Base-by-base conservation (phyloP, 2,113 vertebrate species). In the Tretioscincus oriximinensis region DNA sequence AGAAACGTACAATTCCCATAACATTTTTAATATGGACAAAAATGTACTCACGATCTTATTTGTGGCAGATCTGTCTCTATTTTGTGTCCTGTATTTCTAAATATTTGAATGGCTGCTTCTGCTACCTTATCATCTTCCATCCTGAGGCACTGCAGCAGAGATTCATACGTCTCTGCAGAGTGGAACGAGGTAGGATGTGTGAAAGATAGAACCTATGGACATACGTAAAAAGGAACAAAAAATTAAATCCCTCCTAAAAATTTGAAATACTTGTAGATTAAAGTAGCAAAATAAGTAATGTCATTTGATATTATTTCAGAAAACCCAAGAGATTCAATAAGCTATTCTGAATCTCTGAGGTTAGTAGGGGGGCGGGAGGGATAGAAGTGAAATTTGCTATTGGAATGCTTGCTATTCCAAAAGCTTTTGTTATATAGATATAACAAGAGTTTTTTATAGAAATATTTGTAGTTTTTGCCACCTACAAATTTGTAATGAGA, bases 121-220 rank as follows among this genome's bases (percentile, higher is more conserved):
- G 98, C 98, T 91, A 99, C 98, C 84, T 99, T 99, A 91, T 99
- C 98, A 65, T 99, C 98, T 92, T 99, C 98, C 98, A 99, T 99
- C 94, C 98, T 98, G 90, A 99, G 96, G 96, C 98, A 99, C 95
- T 99, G 98, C 82, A 99, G 96, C 75, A 99, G 96, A 89, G 98
- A 99, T 94, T 99, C 98, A 60, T 99, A 99, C 0, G 98, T 99
- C 94, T 99, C 98, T 83, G 98, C 96, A 76, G 98, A 99, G 95
- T 99, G 98, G 95, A 99, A 99, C 66, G 98, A 97, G 91, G 98
- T 98, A 92, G 98, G 98, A 91, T 99, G 98, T 68, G 98, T 99
- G 94, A 99, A 99, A 79, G 98, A 99, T 91, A 99, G 95, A 92
- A 99, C 98, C 98, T 99, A 82, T 8, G 90, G 73, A 75, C 16